phyloP scores from a whole-genome alignment of 2,797 vertebrate genomes.

The Apogon hyalosoma region DNA sequence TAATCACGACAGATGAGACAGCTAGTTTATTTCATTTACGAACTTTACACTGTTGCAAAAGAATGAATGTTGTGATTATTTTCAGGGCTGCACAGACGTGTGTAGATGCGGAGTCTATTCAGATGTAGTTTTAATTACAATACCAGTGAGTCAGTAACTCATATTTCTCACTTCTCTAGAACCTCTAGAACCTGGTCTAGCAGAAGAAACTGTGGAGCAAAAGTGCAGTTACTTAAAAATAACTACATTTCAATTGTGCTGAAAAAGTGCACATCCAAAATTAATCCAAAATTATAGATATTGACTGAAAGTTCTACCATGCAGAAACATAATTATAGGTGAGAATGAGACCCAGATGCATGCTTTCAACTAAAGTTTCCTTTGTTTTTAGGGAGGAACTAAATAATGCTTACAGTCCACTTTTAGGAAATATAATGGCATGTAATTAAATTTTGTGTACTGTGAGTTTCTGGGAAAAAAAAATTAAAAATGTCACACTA shows the following conservation, averaged over 20 bases:
- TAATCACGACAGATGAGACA: slow-evolving; percentile 24
- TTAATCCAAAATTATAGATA: background rate
- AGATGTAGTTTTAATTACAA: no score
- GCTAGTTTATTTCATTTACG: background rate
- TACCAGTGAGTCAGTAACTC: slow-evolving; percentile 5
- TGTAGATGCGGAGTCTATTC: no score
- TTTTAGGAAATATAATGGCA: slow-evolving; percentile 13
- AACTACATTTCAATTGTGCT: background rate
- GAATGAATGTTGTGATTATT: no score
- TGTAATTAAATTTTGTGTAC: slow-evolving; percentile 24
- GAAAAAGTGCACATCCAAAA: background rate
- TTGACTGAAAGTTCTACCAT: slow-evolving; percentile 3
- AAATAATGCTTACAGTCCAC: slow-evolving; percentile 16
- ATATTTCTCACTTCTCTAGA: background rate
- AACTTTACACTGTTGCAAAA: no score
- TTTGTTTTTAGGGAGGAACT: slow-evolving; percentile 22
- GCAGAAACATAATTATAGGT: slow-evolving; percentile 25
- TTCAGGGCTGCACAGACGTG: no score
- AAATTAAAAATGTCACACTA: slow-evolving; percentile 24
- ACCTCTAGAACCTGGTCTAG: background rate
- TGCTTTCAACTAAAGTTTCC: slow-evolving; percentile 6
- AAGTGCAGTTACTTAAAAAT: slow-evolving; percentile 1
- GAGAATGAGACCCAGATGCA: background rate
- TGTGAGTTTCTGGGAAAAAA: slow-evolving; percentile 28
- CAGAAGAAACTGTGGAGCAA: background rate